These are phyloP conservation scores for Vulpes ferrilata DNA, from an alignment of 2,113 vertebrate genomes.

Conservation along the genomic window DNA sequence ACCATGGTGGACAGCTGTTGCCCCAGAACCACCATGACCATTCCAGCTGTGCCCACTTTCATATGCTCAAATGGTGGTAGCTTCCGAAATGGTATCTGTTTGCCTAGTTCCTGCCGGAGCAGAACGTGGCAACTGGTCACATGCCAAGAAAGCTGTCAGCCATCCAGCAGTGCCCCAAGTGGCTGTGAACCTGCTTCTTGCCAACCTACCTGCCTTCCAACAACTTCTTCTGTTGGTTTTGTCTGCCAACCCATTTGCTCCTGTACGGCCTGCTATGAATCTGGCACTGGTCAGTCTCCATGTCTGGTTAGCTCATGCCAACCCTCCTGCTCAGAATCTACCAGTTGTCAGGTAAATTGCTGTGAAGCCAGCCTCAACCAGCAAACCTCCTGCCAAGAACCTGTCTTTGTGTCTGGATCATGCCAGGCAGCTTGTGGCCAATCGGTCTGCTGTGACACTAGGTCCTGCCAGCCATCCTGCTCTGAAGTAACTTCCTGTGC, in stretches of 20 bases:
- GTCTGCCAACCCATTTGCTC: constrained; percentile 71
- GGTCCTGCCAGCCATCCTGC: constrained; percentile 51
- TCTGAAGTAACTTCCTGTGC: constrained; percentile 47
- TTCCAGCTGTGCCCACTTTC: constrained; percentile 35
- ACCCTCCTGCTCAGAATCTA: constrained; percentile 12
- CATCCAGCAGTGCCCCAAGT: neutral
- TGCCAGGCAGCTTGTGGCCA: neutral
- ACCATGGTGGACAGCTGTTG: constrained; percentile 16
- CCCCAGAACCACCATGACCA: neutral
- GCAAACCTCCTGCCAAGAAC: neutral
- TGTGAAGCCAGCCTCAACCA: neutral
- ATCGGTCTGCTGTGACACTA: neutral
- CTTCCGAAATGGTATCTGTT: constrained; percentile 8
- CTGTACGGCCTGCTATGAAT: neutral
- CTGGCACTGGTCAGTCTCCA: neutral
- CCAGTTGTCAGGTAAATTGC: neutral
- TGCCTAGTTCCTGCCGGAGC: constrained; percentile 75
- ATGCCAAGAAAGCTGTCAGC: constrained; percentile 43
- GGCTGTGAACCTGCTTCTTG: neutral
- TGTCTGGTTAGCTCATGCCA: neutral
- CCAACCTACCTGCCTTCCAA: constrained; percentile 29
- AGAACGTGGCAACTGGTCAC: constrained; percentile 77
- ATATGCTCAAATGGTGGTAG: neutral
- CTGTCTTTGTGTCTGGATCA: neutral
- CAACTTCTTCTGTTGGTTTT: constrained; percentile 65